phyloP scores from a whole-genome alignment of 2,888 invertebrate species.

The Ceriagrion tenellum region DNA sequence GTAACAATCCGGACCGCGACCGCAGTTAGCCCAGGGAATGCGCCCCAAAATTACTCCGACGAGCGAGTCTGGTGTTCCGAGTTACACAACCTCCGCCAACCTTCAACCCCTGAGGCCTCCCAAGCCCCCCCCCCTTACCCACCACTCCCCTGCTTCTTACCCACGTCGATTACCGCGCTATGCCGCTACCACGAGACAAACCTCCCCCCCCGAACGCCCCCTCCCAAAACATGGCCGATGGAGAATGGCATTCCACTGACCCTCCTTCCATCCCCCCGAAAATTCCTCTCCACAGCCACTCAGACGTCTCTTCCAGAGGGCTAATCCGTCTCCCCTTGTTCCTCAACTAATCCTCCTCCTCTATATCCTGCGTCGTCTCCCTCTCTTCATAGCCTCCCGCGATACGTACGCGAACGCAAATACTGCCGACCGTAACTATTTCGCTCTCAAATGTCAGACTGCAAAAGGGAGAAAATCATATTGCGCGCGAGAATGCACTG shows the following conservation, averaged over 20 bases:
- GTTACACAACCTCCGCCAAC: neutral
- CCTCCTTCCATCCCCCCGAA: neutral
- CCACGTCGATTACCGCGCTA: neutral
- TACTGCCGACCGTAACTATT: neutral
- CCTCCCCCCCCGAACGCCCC: neutral
- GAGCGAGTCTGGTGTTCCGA: neutral
- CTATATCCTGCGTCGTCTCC: too few relatives aligned
- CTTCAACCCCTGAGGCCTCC: neutral
- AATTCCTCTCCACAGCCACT: neutral
- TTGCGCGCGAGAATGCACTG: neutral
- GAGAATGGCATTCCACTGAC: neutral
- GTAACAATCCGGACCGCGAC: neutral
- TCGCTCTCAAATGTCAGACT: neutral
- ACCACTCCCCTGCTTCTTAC: too few relatives aligned
- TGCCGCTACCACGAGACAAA: too few relatives aligned
- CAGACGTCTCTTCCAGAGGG: too few relatives aligned
- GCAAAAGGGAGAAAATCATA: neutral
- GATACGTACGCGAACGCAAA: neutral
- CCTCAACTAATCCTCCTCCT: too few relatives aligned
- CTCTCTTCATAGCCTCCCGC: neutral
- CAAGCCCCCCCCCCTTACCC: neutral
- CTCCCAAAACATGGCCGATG: neutral
- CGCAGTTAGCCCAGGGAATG: neutral
- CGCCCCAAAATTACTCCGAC: neutral
- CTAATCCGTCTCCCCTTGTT: neutral